Evolutionary conservation across 2,797 vertebrate species (phyloP), one percentile per base, ranked within the genome.

Genomic region (Urosaurus nigricauda): DNA sequence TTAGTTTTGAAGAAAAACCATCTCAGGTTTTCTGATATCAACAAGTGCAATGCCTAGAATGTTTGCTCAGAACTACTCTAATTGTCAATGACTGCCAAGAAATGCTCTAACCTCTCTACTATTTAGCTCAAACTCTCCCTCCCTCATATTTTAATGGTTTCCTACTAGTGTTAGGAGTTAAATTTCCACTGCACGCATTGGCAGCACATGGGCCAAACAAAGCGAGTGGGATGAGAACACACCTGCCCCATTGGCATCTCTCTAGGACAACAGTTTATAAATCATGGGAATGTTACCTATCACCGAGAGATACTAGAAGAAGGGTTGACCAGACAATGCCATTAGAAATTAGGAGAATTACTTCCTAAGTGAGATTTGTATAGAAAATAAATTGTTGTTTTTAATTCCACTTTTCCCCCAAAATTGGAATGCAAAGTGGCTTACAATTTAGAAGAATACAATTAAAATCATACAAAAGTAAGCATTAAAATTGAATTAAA

Each of bases 1-100:
- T 94, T 85, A 74, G 51, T 87, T 89, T 17, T 87, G 90, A 82
- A 93, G 85, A 91, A 90, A 86, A 77, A 88, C 63, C 84, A 89
- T n/a, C 81, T 87, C 71, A 87, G 80, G 51, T 35, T 47, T 40
- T 63, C 32, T 94, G 89, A 90, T 88, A 80, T 86, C 91, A 93
- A 79, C 83, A 93, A 88, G 1, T 13, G 77, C 47, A 65, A 77
- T 35, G 43, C 21, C 58, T 70, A 4, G 37, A 90, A 40, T 91
- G 86, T 90, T 94, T 93, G 84, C 85, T 87, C 60, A 88, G 32
- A 14, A 60, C 51, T 79, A 17, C 7, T 29, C 32, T 65, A 53
- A 11, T 86, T 73, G 40, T 83, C 40, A 78, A 9, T 53, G n/a
- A n/a, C 63, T 93, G 88, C 56, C 83, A 89, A 43, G 82, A 82